Percentiles rank a stretch among this genome's conserved stretches.
Evolutionary conservation across 2,888 invertebrate species (phyloP).

Genomic region (Diarsia dahlii): DNA sequence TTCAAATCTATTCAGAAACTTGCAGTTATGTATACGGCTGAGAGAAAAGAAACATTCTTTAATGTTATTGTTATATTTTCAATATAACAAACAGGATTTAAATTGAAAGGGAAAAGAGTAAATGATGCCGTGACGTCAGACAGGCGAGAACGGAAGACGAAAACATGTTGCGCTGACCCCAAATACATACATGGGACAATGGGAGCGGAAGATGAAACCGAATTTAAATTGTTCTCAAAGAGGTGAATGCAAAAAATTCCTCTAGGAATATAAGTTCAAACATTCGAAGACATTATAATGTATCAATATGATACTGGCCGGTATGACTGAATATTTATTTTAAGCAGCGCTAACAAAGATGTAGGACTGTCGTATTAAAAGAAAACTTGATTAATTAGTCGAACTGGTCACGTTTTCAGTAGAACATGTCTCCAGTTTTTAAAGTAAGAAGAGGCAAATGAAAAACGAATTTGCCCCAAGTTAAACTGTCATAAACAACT

Average conservation of each 20-base stretch:
- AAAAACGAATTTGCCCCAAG: not conserved
- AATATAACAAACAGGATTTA: not conserved
- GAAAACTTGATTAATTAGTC: not conserved
- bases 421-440: not conserved
- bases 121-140: too few species aligned
- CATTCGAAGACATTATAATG: not conserved
- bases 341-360: not conserved
- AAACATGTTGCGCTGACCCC: too few species aligned
- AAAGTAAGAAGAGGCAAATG: not conserved
- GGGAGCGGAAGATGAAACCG: too few species aligned
- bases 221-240: too few species aligned
- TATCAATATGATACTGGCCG: not conserved
- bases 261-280: too few species aligned
- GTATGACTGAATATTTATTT: not conserved
- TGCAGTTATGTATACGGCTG: not conserved
- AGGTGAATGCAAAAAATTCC: too few species aligned
- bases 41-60: not conserved
- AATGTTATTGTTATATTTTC: not conserved
- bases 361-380: not conserved
- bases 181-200: too few species aligned
- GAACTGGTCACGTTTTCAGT: not conserved
- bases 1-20: conserved; percentile 46
- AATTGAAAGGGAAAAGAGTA: too few species aligned
- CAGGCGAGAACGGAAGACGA: too few species aligned
- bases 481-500: not conserved